Conservation (phyloP, 1,140 invertebrate genomes). For the Pseudomyrmex sp. region DNA sequence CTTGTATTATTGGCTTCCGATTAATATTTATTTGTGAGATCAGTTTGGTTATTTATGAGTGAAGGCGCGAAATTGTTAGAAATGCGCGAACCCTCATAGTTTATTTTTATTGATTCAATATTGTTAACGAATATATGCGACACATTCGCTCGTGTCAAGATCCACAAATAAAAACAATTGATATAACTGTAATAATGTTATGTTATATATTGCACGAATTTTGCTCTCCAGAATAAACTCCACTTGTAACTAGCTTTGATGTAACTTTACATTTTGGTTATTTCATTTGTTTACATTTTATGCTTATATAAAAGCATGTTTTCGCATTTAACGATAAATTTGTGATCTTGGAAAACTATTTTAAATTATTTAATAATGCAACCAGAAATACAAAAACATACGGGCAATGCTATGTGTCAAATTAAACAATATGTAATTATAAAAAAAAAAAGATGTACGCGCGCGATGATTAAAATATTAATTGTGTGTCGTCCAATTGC, state of each 20-base stretch:
- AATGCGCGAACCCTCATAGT: not conserved
- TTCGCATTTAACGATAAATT: not conserved
- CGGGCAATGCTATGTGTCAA: not conserved
- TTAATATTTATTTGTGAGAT: conserved; percentile 7
- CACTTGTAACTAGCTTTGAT: not conserved
- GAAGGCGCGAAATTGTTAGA: not conserved
- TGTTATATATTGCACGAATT: not conserved
- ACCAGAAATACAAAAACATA: no score
- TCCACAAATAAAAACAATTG: no score
- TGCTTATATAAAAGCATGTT: not conserved
- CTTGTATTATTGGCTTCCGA: conserved; percentile 15
- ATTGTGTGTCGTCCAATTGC: conserved; percentile 4
- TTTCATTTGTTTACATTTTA: not conserved
- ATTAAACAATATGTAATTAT: not conserved
- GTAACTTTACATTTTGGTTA: not conserved
- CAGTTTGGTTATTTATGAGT: conserved; percentile 4
- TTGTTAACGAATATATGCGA: conserved; percentile 12
- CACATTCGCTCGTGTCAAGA: not conserved
- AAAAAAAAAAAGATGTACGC: not conserved
- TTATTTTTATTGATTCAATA: conserved; percentile 1
- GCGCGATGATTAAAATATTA: not conserved
- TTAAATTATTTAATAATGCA: not conserved
- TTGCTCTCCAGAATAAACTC: not conserved
- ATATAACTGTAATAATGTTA: not conserved
- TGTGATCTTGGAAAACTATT: not conserved